Conservation (phyloP, 2,888 invertebrate genomes). For the Apantesis nais region DNA sequence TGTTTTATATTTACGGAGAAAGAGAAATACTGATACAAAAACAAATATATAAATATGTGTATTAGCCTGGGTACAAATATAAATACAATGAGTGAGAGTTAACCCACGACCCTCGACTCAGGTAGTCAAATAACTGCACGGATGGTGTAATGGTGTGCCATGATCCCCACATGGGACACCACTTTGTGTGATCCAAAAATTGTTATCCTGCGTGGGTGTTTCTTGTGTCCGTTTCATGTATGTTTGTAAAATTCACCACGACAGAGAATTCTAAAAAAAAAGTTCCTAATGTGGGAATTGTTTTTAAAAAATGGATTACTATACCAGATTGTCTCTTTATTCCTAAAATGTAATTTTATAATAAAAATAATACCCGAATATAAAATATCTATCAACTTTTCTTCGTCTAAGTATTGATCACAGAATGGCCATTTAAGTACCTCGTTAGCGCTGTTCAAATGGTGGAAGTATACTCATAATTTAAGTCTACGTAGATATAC, state of each 20-base stretch:
- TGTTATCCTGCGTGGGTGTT: no score
- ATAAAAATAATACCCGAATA: neutral
- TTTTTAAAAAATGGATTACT: neutral
- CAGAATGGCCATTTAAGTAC: neutral
- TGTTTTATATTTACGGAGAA: neutral
- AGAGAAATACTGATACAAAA: neutral
- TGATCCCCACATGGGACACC: no score
- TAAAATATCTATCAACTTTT: neutral
- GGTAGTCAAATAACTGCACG: no score
- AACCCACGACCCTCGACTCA: neutral
- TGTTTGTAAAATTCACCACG: no score
- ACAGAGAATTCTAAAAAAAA: no score
- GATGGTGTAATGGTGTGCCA: no score
- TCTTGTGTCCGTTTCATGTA: no score
- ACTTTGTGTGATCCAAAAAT: no score
- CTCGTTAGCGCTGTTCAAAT: neutral
- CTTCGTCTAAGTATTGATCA: constrained; percentile 5
- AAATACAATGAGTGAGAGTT: neutral
- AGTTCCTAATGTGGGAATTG: no score
- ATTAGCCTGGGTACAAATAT: neutral
- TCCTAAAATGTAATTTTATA: neutral
- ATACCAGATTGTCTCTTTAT: neutral
- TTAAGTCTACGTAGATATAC: neutral
- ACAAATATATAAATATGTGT: neutral
- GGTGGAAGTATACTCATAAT: neutral